Evolutionary conservation across 1,140 invertebrate genomes (phyloP).

Genomic region (Aplysia californica): DNA sequence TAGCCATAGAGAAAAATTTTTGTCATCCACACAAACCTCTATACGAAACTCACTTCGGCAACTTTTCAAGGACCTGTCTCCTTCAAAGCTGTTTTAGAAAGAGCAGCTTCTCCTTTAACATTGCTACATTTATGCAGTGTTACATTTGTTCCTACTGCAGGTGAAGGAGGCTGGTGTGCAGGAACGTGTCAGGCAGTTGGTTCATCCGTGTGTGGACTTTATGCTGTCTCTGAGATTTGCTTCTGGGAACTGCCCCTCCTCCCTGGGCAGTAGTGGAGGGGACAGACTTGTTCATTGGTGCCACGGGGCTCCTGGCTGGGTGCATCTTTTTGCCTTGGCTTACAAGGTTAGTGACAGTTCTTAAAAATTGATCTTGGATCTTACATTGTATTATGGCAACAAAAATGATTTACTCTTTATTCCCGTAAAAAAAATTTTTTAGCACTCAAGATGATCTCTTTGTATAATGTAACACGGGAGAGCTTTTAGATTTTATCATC

Average conservation of each 20-base stretch:
- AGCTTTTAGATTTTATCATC: no score
- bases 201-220: slow-evolving; percentile 77
- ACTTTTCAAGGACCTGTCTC: background rate
- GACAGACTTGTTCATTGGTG: slow-evolving; percentile 95
- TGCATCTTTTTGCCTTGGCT: slow-evolving; percentile 81
- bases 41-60: background rate
- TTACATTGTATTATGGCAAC: no score
- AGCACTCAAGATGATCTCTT: no score
- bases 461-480: no score
- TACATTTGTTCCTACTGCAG: slow-evolving; percentile 30
- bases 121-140: background rate
- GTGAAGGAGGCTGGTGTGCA: slow-evolving; percentile 41
- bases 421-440: no score
- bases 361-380: no score
- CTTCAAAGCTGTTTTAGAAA: background rate
- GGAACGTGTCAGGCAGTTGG: slow-evolving; percentile 36
- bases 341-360: no score
- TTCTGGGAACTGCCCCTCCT: slow-evolving; percentile 91
- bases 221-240: slow-evolving; percentile 71
- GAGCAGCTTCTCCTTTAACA: background rate
- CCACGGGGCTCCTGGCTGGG: slow-evolving; percentile 91
- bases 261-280: slow-evolving; percentile 74
- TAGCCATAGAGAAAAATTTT: background rate
- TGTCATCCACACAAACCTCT: background rate
- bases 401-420: no score